Evolutionary conservation across 2,888 invertebrate species (phyloP), one percentile per base, ranked within the genome.

Genomic region (Lasioglossum figueresi): DNA sequence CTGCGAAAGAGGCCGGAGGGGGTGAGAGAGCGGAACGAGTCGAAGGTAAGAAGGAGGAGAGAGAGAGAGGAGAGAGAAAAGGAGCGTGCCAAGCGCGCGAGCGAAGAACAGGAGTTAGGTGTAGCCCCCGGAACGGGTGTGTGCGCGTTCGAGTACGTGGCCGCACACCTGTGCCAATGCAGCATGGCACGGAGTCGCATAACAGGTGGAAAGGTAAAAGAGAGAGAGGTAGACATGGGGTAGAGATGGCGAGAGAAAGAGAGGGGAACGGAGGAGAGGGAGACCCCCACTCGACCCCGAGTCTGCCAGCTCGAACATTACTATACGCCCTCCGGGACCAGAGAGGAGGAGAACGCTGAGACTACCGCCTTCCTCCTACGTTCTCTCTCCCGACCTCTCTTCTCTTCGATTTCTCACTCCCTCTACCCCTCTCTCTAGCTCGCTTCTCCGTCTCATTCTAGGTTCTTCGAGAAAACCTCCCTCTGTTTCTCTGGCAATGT

Each of bases 331-430:
- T 94, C 94, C 88, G 90, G 91, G 91, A 91, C 82, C 90, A 89
- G 91, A 93, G 93, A 94, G 93, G 94, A 93, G 95, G 94, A 94
- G 94, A 94, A 94, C 93, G 91, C 92, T 93, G 92, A 94, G 94
- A 94, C 94, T 94, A 94, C 94, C 93, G 91, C 92, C 92, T 93
- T 93, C 93, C 92, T 93, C 92, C 91, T 91, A 91, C 93, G 80
- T 89, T 82, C 85, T 86, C 79, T 81, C 86, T 56, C 66, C 43
- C 31, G 43, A 72, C 56, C 78, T 81, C 76, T 82, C 83, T 83
- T 72, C 75, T 79, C 82, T 78, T 87, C 88, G 74, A 70, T 14
- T 56, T 76, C 52, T 75, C 71, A 76, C 74, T 75, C 76, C 31
- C 34, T 34, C 34, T 34, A 16, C 8, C 37, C 10, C 68, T 80